phyloP scores from a whole-genome alignment of 2,113 vertebrate genomes.

The Carlito syrichta region DNA sequence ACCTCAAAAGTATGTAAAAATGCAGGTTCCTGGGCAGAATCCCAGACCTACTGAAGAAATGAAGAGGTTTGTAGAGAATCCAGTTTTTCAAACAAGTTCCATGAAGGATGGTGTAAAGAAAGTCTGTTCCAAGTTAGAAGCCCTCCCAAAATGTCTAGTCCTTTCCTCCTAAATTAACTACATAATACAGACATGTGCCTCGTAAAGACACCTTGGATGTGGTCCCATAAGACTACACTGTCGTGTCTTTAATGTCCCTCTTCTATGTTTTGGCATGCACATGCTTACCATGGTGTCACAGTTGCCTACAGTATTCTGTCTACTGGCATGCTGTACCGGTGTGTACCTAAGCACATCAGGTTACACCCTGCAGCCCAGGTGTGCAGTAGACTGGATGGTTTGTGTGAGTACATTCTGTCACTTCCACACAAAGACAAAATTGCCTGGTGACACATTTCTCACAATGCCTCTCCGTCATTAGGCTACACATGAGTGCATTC shows the following conservation, averaged over 20 bases:
- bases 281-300: background rate
- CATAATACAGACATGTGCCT: background rate
- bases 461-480: background rate
- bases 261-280: background rate
- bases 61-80: background rate
- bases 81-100: background rate
- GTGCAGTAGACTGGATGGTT: background rate
- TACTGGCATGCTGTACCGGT: background rate
- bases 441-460: background rate
- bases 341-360: background rate
- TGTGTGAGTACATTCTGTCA: background rate
- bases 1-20: background rate
- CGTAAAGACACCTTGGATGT: background rate
- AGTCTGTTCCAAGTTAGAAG: background rate
- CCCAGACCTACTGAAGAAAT: background rate
- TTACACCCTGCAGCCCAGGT: background rate
- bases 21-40: background rate
- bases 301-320: background rate
- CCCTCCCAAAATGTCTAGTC: background rate
- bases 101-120: background rate
- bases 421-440: background rate
- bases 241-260: background rate
- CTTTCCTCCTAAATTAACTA: background rate
- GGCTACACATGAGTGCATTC: background rate
- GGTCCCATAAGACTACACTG: background rate